Evolutionary conservation across 2,888 invertebrate genomes (phyloP), one percentile per base, ranked within the genome.

Genomic region (Cinara cedri): DNA sequence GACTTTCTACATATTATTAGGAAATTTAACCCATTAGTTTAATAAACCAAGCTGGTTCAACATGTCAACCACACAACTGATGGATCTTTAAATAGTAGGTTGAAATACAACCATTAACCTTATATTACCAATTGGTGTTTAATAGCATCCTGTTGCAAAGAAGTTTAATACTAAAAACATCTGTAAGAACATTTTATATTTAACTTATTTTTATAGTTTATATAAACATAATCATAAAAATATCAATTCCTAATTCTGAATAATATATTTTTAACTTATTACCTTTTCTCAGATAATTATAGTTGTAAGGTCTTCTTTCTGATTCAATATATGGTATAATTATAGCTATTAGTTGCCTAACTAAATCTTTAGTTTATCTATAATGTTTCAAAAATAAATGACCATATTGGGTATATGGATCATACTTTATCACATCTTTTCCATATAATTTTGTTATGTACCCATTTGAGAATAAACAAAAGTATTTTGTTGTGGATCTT

Each of bases 161-260:
- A 66, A 66, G 19, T 46, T 66, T 24, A 66, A 46, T 66, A 26
- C 65, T 66, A 46, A 21, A 46, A 66, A 66, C 8, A 62, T 34
- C 62, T 62, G 62, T 34, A 34, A 34, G 9, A 16, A n/a, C n/a
- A n/a, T n/a, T n/a, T n/a, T 34, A 13, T 21, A 49, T 49, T 49
- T 14, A 51, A 51, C 14, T 57, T 24, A 24, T 1, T 16, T 54
- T 11, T 57, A 57, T 4, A 24, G 4, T 51, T 51, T 55, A 54
- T 4, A n/a, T 54, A 54, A 54, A 55, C n/a, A n/a, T n/a, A n/a
- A n/a, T n/a, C n/a, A 13, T 49, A 13, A 49, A 49, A 49, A 10
- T 44, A 51, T n/a, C n/a, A 51, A 51, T 51, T 51, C 16, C n/a
- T 16, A 14, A n/a, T 13, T 13, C 9, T 49, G 14, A 51, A 51